Conservation (phyloP, 2,888 invertebrate genomes). For the Diaperis boleti region DNA sequence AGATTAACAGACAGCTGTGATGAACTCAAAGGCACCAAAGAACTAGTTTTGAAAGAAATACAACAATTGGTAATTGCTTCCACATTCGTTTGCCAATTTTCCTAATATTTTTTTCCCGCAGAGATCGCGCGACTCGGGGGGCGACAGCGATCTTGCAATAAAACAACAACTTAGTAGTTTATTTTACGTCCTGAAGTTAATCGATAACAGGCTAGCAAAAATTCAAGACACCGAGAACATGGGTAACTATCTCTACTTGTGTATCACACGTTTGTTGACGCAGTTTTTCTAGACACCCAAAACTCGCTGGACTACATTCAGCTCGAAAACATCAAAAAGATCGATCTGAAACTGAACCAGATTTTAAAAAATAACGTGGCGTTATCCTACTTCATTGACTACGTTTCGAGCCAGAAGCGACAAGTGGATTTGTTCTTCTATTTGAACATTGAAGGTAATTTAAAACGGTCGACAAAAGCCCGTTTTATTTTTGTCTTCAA, state of each 20-base stretch:
- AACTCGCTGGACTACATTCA: conserved; percentile 52
- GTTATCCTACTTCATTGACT: conserved; percentile 82
- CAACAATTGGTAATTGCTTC: conserved; percentile 74
- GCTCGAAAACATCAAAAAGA: conserved; percentile 60
- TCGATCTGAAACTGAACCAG: conserved; percentile 76
- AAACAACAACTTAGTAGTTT: conserved; percentile 90
- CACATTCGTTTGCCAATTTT: neutral
- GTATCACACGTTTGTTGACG: neutral
- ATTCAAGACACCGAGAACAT: conserved; percentile 58
- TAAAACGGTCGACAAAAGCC: no score
- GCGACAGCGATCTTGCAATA: conserved; percentile 84
- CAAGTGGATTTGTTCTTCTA: conserved; percentile 83
- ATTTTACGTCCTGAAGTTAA: conserved; percentile 81
- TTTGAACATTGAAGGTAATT: conserved; percentile 76
- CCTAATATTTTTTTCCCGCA: conserved; percentile 53
- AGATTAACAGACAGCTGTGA: conserved; percentile 83
- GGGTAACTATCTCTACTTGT: conserved; percentile 36
- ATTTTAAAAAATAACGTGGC: conserved; percentile 83
- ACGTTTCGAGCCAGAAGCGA: conserved; percentile 76
- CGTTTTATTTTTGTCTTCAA: no score
- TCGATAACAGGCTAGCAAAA: conserved; percentile 71
- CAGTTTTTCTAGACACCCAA: conserved; percentile 22
- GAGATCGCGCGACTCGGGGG: conserved; percentile 88
- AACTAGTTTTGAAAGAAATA: conserved; percentile 85
- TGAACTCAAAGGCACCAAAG: conserved; percentile 85